Conservation (phyloP, 2,888 invertebrate genomes). For the Lissonota sp. region DNA sequence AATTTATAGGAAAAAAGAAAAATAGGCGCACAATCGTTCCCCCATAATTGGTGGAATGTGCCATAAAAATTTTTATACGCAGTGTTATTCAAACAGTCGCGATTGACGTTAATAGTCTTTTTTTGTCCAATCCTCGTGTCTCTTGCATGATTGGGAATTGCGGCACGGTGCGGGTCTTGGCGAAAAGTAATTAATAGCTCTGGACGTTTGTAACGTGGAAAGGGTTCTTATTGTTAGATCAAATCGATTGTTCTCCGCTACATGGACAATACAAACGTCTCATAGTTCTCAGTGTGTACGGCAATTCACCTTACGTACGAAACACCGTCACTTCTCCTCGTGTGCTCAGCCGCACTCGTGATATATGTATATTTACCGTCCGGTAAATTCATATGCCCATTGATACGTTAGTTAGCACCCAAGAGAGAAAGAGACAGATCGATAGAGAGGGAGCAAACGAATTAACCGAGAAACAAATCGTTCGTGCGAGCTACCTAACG, state of each 20-base stretch:
- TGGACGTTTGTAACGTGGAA: conserved; percentile 16
- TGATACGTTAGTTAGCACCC: conserved; percentile 39
- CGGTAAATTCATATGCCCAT: conserved; percentile 10
- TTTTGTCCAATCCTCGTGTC: not conserved
- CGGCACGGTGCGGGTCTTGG: not conserved
- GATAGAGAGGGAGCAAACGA: conserved; percentile 3
- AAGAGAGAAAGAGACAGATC: not conserved
- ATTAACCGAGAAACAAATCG: conserved; percentile 41
- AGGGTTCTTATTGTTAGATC: conserved; percentile 38
- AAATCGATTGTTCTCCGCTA: conserved; percentile 43
- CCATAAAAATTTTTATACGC: no score
- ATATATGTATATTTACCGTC: conserved; percentile 44
- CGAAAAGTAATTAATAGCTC: conserved; percentile 52
- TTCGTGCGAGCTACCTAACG: not conserved
- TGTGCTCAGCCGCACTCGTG: conserved; percentile 10
- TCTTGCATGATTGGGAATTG: no score
- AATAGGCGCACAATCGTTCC: no score
- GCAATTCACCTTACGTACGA: conserved; percentile 7
- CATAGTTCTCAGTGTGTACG: not conserved
- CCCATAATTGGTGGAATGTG: no score
- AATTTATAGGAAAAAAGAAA: no score
- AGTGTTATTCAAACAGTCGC: not conserved
- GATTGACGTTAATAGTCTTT: not conserved
- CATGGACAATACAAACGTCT: not conserved
- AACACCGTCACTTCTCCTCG: conserved; percentile 25